A percentile compares a stretch with the other conserved stretches of the same genome.
Conservation (phyloP, 2,797 vertebrate genomes). For the Steatocranus sp. region DNA sequence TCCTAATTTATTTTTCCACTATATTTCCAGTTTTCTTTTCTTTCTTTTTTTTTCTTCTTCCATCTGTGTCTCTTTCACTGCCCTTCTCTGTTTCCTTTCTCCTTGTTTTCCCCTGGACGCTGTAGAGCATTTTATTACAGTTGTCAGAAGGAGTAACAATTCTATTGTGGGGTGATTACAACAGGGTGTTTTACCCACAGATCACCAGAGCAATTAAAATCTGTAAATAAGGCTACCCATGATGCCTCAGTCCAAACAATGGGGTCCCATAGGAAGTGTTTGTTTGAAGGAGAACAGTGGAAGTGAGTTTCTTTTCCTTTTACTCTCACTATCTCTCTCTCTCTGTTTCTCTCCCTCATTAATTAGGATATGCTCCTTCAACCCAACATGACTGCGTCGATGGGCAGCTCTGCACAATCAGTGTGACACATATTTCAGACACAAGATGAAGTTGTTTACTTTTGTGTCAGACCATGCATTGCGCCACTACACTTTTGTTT, state of each 20-base stretch:
- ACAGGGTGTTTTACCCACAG: slow-evolving; percentile 78
- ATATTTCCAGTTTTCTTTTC: slow-evolving; percentile 24
- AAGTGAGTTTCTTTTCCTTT: slow-evolving; percentile 61
- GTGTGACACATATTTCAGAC: slow-evolving; percentile 75
- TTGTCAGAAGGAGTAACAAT: slow-evolving; percentile 83
- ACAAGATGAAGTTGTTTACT: slow-evolving; percentile 79
- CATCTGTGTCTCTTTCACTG: slow-evolving; percentile 28
- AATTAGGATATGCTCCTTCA: slow-evolving; percentile 76
- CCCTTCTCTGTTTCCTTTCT: slow-evolving; percentile 26
- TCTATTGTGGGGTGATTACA: slow-evolving; percentile 85
- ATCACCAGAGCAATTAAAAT: slow-evolving; percentile 94
- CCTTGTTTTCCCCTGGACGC: slow-evolving; percentile 54
- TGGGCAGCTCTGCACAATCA: slow-evolving; percentile 72
- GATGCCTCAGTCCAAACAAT: slow-evolving; percentile 80
- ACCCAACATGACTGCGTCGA: slow-evolving; percentile 67
- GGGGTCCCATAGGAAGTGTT: slow-evolving; percentile 74
- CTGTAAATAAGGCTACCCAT: slow-evolving; percentile 84
- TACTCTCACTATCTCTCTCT: slow-evolving; percentile 43
- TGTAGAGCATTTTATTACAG: slow-evolving; percentile 82
- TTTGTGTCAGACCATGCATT: slow-evolving; percentile 72
- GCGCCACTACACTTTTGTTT: slow-evolving; percentile 66
- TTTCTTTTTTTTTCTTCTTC: slow-evolving; percentile 25
- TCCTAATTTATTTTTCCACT: slow-evolving; percentile 41
- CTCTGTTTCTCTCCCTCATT: slow-evolving; percentile 55
- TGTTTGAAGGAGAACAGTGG: slow-evolving; percentile 76